Evolutionary conservation across 2,888 invertebrate species (phyloP), one percentile per base, ranked within the genome.

Genomic region (Physocephala rufipes): DNA sequence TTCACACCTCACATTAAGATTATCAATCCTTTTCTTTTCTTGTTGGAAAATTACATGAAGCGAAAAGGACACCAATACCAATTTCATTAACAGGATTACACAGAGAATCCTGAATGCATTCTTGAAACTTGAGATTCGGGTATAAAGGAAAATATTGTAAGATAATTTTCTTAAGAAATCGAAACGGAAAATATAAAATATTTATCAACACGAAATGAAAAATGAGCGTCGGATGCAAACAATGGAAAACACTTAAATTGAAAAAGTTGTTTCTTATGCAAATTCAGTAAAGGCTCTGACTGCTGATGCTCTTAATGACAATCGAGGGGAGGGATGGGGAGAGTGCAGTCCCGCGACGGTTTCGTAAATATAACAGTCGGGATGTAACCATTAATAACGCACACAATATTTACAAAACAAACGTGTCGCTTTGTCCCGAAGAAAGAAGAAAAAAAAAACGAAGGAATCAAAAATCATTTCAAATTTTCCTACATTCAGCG

Each of bases 371-470:
- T n/a, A n/a, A n/a, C n/a, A n/a, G n/a, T n/a, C n/a, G n/a, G n/a
- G n/a, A n/a, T 36, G 36, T 9, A 69, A 76, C 79, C 82, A 83
- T 84, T 84, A 81, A 84, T 84, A 82, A 84, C 80, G 77, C 80
- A 84, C 85, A 84, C 84, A 85, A 85, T 84, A 85, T 84, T 84
- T 84, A 85, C 84, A 85, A 85, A 84, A 85, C 84, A 84, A 84
- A 85, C 81, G 85, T 80, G 81, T 84, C 78, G 81, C 79, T 78
- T 83, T 83, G 80, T 80, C 66, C 73, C 30, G 55, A 28, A 28
- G 45, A 47, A 36, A 28, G 67, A 67, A 65, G 61, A n/a, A n/a
- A n/a, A n/a, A n/a, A n/a, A n/a, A n/a, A n/a, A n/a, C n/a, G n/a
- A n/a, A 36, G 36, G 36, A 36, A 36, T 7, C 4, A 36, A 4